Evolutionary conservation across 1,140 invertebrate genomes (phyloP), one percentile per base, ranked within the genome.

Genomic region (Globodera ellingtonae): DNA sequence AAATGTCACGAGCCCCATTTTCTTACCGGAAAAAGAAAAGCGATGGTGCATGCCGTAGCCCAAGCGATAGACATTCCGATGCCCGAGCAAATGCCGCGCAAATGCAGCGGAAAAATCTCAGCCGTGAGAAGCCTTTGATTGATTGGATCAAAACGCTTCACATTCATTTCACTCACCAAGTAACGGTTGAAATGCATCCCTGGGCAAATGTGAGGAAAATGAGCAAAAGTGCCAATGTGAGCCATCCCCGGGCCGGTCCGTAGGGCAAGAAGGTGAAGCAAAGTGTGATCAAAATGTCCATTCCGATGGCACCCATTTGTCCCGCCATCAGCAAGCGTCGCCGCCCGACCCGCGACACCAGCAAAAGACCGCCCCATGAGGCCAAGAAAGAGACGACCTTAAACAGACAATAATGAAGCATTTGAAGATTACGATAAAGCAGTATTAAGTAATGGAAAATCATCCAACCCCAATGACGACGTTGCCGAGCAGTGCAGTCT

Each of bases 151-250:
- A 24, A 24, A 24, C 24, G 24, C 24, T 24, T 24, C 24, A 24
- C 24, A 24, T 24, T 24, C 24, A 24, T 24, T 24, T 24, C 46
- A 56, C 35, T 44, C 21, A 77, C 75, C 75, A 77, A n/a, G 75
- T 77, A n/a, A 77, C 75, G 18, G 75, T 77, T 13, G 75, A 77
- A 46, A 77, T 77, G n/a, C 35, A 65, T 13, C 75, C 75, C 9
- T 77, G 75, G 48, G 59, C 21, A 62, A 77, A 77, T 66, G 46
- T 48, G 10, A 77, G 69, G 13, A 77, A 66, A 21, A 69, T 21
- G 48, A 77, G 75, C 69, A 77, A 7, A 62, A 77, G 75, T n/a
- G 48, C 75, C 65, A 77, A 66, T 24, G 75, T 77, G 21, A 62
- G 21, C 75, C 75, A 77, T 46, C 75, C 75, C 10, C 75, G 44